Conservation (phyloP, 2,888 invertebrate species). For the Agelastica alni region DNA sequence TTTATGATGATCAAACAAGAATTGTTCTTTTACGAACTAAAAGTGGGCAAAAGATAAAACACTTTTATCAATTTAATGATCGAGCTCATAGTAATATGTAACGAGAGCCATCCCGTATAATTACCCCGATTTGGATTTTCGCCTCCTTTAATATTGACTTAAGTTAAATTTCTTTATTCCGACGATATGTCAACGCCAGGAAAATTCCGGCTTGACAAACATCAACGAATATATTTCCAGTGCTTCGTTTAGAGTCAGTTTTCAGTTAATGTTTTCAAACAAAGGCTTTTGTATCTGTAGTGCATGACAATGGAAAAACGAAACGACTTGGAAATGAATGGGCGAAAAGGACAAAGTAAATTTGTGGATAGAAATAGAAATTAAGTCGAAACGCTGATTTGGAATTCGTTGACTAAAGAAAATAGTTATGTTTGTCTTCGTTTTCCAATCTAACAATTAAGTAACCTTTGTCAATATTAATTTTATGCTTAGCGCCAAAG, state of each 20-base stretch:
- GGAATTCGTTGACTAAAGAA: no score
- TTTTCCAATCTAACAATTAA: no score
- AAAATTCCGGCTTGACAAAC: slow-evolving; percentile 16
- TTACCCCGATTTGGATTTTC: neutral
- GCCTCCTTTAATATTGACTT: slow-evolving; percentile 1
- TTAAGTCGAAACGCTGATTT: no score
- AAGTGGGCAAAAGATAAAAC: no score
- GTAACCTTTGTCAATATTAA: no score
- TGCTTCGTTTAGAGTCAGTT: slow-evolving; percentile 18
- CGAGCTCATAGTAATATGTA: no score
- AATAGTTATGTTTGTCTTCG: no score
- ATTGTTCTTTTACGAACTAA: no score
- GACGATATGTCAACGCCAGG: slow-evolving; percentile 20
- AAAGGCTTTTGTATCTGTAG: slow-evolving; percentile 18
- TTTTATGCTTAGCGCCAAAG: no score
- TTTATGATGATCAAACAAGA: no score
- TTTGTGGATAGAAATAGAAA: slow-evolving; percentile 17
- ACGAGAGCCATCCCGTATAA: neutral
- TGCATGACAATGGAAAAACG: slow-evolving; percentile 16
- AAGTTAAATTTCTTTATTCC: slow-evolving; percentile 15
- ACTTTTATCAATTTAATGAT: no score
- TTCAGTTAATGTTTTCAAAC: slow-evolving; percentile 19
- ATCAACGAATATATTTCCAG: slow-evolving; percentile 21
- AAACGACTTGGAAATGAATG: slow-evolving; percentile 16
- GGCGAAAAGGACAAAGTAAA: slow-evolving; percentile 17